Conservation (phyloP, 2,888 invertebrate genomes). For the Hirtodrosophila duncani region DNA sequence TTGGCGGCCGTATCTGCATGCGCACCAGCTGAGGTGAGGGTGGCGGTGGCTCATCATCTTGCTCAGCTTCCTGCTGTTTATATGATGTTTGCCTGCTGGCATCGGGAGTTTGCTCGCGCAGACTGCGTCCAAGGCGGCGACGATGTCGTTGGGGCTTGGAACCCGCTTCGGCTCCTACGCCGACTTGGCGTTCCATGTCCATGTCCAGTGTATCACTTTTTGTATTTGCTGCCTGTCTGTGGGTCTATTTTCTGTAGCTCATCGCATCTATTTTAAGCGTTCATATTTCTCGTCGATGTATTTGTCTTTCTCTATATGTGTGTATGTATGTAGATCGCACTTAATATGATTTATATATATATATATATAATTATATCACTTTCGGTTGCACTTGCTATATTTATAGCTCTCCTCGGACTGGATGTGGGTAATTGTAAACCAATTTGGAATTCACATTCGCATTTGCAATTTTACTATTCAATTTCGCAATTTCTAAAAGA, state of each 20-base stretch:
- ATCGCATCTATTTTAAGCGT: conserved; percentile 45
- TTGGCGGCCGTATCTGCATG: conserved; percentile 75
- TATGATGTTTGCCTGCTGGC: conserved; percentile 55
- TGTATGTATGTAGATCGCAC: conserved; percentile 53
- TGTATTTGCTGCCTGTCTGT: conserved; percentile 12
- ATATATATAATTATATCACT: conserved; percentile 56
- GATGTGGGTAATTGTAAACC: neutral
- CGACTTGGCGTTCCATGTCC: conserved; percentile 47
- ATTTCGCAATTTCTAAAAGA: neutral
- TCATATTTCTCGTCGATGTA: conserved; percentile 38
- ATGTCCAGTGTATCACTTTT: conserved; percentile 36
- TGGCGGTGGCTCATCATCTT: conserved; percentile 11
- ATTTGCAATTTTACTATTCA: neutral
- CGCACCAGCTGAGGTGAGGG: conserved; percentile 55
- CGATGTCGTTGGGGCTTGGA: conserved; percentile 79
- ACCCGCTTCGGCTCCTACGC: conserved; percentile 74
- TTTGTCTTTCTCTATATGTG: conserved; percentile 41
- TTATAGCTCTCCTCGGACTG: conserved; percentile 7
- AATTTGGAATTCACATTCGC: neutral
- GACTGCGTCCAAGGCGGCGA: conserved; percentile 80
- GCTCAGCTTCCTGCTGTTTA: conserved; percentile 7
- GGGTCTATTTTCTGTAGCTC: conserved; percentile 17
- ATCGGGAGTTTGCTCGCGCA: conserved; percentile 83
- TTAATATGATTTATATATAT: conserved; percentile 22
- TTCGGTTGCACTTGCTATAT: conserved; percentile 37